Conservation (phyloP, 1,140 invertebrate species). For the Caerostris darwini region DNA sequence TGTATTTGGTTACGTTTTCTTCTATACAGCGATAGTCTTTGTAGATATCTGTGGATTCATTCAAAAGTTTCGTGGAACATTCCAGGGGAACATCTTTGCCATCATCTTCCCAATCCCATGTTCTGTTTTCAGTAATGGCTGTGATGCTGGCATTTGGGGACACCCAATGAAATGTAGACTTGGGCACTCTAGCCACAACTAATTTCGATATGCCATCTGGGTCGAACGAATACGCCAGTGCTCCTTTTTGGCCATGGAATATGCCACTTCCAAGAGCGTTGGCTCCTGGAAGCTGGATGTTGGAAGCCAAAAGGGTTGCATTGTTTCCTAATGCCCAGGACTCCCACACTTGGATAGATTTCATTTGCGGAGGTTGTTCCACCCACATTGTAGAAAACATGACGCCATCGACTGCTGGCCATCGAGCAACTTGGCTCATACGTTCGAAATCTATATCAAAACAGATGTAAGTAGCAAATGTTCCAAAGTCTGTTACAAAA, state of each 20-base stretch:
- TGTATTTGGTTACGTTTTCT: conserved; percentile 48
- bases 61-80: conserved; percentile 10
- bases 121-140: neutral
- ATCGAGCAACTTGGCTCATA: conserved; percentile 79
- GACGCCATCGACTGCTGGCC: conserved; percentile 83
- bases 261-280: conserved; percentile 78
- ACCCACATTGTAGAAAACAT: conserved; percentile 88
- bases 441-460: conserved; percentile 86
- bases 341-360: conserved; percentile 83
- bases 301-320: conserved; percentile 85
- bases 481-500: conserved; percentile 84
- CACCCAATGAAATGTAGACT: neutral
- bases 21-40: conserved; percentile 4
- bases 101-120: conserved; percentile 1
- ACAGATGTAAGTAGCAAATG: conserved; percentile 89
- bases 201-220: conserved; percentile 64
- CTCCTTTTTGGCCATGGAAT: conserved; percentile 43
- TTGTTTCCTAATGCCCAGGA: conserved; percentile 84
- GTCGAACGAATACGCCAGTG: conserved; percentile 58
- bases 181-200: conserved; percentile 55
- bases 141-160: neutral
- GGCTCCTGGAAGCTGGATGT: conserved; percentile 83
- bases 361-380: conserved; percentile 87
- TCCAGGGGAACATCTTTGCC: conserved; percentile 26
- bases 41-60: neutral